A percentile compares a stretch with the other conserved stretches of the same genome.
Conservation (phyloP, 2,888 invertebrate species). For the Eilema griseolum region DNA sequence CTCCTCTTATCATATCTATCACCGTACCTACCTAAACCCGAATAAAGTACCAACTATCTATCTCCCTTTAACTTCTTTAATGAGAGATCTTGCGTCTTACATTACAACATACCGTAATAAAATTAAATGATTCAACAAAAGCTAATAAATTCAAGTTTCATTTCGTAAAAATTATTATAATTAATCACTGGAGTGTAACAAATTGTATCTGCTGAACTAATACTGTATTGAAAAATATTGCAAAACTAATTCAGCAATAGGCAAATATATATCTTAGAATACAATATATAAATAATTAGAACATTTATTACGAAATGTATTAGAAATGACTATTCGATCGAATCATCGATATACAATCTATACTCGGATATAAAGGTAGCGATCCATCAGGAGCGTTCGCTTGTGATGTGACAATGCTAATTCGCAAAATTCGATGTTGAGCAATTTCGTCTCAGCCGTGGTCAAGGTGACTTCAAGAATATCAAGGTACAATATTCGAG, state of each 20-base stretch:
- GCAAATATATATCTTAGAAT: conserved; percentile 5
- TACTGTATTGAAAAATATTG: conserved; percentile 6
- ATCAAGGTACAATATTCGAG: no score
- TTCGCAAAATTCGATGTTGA: no score
- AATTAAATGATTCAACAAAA: conserved; percentile 10
- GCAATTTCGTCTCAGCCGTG: no score
- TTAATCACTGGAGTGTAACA: neutral
- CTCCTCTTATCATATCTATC: no score
- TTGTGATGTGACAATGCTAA: neutral
- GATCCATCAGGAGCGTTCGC: neutral
- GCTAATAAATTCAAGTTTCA: conserved; percentile 3
- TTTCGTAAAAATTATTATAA: conserved; percentile 5
- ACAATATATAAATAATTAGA: conserved; percentile 15
- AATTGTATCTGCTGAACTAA: conserved; percentile 6
- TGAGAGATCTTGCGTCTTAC: neutral
- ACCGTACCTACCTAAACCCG: neutral
- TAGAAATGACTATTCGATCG: neutral
- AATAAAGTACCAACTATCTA: neutral
- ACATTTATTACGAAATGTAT: conserved; percentile 17
- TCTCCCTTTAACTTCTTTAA: neutral
- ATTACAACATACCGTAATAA: conserved; percentile 2
- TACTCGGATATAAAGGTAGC: neutral
- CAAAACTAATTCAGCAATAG: conserved; percentile 3
- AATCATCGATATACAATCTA: neutral
- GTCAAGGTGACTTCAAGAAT: no score